phyloP scores from a whole-genome alignment of 1,140 invertebrate genomes.

The Anoplolepis gracilipes region DNA sequence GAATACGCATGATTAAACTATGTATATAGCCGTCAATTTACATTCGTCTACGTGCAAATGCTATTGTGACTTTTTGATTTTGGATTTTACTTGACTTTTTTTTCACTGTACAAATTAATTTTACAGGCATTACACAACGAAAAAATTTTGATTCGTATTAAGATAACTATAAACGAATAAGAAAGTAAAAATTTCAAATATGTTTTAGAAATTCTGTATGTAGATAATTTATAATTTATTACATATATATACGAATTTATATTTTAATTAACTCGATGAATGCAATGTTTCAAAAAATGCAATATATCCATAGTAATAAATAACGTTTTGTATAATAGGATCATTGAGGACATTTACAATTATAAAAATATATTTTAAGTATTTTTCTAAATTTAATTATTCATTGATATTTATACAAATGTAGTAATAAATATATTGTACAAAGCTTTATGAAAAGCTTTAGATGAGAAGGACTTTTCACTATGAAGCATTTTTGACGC shows the following conservation, averaged over 20 bases:
- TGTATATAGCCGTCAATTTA: conserved; percentile 11
- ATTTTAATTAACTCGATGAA: neutral
- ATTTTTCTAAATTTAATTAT: neutral
- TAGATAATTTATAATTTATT: neutral
- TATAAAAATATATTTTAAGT: neutral
- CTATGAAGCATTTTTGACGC: neutral
- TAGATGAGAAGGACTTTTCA: neutral
- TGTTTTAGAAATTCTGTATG: neutral
- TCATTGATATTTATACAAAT: neutral
- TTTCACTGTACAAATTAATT: neutral
- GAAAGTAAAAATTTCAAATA: neutral
- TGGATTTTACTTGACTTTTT: neutral
- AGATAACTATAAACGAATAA: neutral
- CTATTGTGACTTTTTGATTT: neutral
- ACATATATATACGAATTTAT: neutral
- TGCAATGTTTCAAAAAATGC: neutral
- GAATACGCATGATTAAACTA: conserved; percentile 31
- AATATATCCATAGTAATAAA: neutral
- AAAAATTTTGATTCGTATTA: neutral
- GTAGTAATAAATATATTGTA: neutral
- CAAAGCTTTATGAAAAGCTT: neutral
- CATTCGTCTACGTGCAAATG: neutral
- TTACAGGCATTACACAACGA: neutral
- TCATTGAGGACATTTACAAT: neutral
- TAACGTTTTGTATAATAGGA: neutral